phyloP scores from a whole-genome alignment of 2,888 invertebrate genomes.

The Cerastis leucographa region DNA sequence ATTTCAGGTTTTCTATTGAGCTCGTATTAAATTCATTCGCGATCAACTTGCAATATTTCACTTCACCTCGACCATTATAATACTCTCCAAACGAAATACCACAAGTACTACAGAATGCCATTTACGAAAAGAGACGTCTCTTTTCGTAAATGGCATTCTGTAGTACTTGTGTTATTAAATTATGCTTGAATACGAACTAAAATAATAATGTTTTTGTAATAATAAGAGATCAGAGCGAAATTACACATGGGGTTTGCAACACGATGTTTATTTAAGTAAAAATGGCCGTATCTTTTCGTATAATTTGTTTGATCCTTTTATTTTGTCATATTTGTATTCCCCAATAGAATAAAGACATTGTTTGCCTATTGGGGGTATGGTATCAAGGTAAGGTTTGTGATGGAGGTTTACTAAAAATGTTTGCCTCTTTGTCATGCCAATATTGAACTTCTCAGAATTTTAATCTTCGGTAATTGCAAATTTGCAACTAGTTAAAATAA shows the following conservation, averaged over 20 bases:
- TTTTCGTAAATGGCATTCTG: slow-evolving; percentile 12
- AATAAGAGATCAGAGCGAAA: slow-evolving; percentile 11
- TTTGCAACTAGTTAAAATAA: not conserved
- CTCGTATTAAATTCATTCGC: slow-evolving; percentile 48
- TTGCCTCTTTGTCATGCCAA: not conserved
- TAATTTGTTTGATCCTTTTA: not conserved
- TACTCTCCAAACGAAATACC: slow-evolving; percentile 7
- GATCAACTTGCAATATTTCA: slow-evolving; percentile 28
- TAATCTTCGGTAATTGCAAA: not conserved
- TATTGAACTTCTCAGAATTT: not conserved
- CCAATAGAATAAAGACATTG: not conserved
- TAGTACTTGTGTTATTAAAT: slow-evolving; percentile 20
- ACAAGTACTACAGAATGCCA: too few species aligned
- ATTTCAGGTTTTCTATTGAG: slow-evolving; percentile 16
- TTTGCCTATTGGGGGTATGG: not conserved
- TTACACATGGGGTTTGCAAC: slow-evolving; percentile 14
- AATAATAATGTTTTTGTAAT: slow-evolving; percentile 5
- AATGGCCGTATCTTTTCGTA: not conserved
- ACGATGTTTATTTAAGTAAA: not conserved
- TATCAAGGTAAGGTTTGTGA: not conserved
- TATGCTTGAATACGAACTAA: not conserved
- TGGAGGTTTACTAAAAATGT: not conserved
- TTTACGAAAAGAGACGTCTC: too few species aligned
- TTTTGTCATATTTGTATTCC: slow-evolving; percentile 1
- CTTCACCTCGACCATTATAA: slow-evolving; percentile 7